Evolutionary conservation across 2,888 invertebrate species (phyloP).

Genomic region (Aphelenchoides bicaudatus): DNA sequence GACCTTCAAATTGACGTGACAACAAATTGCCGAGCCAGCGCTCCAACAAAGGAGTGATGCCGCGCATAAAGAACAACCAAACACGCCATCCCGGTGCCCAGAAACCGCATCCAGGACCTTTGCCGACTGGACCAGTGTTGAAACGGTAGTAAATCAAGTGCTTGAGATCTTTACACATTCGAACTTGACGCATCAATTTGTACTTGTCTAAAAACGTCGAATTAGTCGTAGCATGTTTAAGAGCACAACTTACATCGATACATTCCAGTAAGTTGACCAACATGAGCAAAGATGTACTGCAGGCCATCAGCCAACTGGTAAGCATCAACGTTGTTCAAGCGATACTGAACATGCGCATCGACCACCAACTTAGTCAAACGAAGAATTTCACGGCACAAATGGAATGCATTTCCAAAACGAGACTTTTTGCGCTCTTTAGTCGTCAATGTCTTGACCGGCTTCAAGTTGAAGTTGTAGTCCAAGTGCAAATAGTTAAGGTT

Average conservation of each 20-base stretch:
- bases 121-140: slow-evolving; percentile 60
- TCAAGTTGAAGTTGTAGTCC: slow-evolving; percentile 99
- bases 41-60: slow-evolving; percentile 93
- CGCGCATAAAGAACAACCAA: slow-evolving; percentile 99
- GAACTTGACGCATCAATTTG: slow-evolving; percentile 61
- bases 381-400: slow-evolving; percentile 95
- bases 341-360: slow-evolving; percentile 97
- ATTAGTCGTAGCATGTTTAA: not conserved
- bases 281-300: slow-evolving; percentile 98
- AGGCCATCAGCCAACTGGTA: slow-evolving; percentile 90
- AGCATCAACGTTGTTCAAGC: slow-evolving; percentile 97
- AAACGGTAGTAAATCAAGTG: slow-evolving; percentile 93
- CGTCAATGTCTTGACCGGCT: slow-evolving; percentile 96
- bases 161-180: slow-evolving; percentile 99
- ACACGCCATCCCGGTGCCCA: slow-evolving; percentile 80
- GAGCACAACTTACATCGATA: slow-evolving; percentile 28
- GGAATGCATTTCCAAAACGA: slow-evolving; percentile 77
- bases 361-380: slow-evolving; percentile 96
- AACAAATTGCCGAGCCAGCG: slow-evolving; percentile 98
- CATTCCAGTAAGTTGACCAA: slow-evolving; percentile 89
- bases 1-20: slow-evolving; percentile 95
- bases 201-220: slow-evolving; percentile 59
- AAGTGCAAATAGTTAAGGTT: slow-evolving; percentile 98
- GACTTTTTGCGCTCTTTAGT: slow-evolving; percentile 99
- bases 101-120: slow-evolving; percentile 60